Evolutionary conservation across 2,113 vertebrate species (phyloP).

Genomic region (Uria lomvia): DNA sequence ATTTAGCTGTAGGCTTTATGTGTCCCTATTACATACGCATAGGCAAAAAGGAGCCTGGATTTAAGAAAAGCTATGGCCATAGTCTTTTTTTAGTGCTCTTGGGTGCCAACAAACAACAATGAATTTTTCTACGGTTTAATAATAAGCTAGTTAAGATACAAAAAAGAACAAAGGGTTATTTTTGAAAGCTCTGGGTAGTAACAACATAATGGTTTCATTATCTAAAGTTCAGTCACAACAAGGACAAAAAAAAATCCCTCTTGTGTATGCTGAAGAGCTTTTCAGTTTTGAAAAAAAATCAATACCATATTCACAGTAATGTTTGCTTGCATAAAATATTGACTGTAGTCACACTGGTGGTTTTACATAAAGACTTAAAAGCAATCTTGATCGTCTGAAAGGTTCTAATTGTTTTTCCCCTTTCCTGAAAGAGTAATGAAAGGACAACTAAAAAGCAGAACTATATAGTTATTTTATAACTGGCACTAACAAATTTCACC

Average conservation of each 20-base stretch:
- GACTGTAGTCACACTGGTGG: slow-evolving; percentile 5
- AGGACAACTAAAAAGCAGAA: slow-evolving; percentile 68
- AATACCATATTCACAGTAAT: slow-evolving; percentile 51
- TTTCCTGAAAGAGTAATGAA: slow-evolving; percentile 69
- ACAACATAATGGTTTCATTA: slow-evolving; percentile 37
- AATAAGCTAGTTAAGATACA: background rate
- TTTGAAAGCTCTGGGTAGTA: slow-evolving; percentile 17
- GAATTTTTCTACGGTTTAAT: background rate
- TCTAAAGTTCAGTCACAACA: slow-evolving; percentile 45
- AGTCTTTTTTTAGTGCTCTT: background rate
- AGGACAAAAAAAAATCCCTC: slow-evolving; percentile 14
- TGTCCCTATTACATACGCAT: background rate
- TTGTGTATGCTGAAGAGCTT: slow-evolving; percentile 35
- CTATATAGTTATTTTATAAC: slow-evolving; percentile 84
- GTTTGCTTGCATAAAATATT: slow-evolving; percentile 67
- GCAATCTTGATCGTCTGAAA: slow-evolving; percentile 43
- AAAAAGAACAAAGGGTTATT: slow-evolving; percentile 9
- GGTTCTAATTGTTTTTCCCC: slow-evolving; percentile 67
- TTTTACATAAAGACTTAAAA: slow-evolving; percentile 60
- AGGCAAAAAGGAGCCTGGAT: background rate
- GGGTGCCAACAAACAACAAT: background rate
- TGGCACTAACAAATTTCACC: slow-evolving; percentile 85
- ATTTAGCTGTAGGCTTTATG: background rate
- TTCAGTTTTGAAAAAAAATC: slow-evolving; percentile 50
- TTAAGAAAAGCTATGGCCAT: background rate